Conservation (phyloP, 1,140 invertebrate genomes). For the Sitobion miscanthi region DNA sequence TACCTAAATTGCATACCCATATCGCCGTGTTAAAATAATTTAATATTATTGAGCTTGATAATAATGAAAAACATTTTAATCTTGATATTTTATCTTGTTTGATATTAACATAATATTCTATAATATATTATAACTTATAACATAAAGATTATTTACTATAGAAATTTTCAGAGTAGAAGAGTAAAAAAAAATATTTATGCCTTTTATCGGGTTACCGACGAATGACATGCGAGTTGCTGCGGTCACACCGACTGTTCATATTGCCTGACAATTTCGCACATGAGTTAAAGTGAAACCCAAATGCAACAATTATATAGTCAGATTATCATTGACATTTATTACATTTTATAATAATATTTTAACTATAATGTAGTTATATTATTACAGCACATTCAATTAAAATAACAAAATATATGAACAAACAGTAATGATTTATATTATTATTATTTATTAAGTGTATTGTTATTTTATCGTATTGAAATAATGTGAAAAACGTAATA, state of each 20-base stretch:
- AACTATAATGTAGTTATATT: neutral
- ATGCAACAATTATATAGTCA: neutral
- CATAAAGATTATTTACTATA: no score
- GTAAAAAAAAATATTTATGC: no score
- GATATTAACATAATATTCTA: no score
- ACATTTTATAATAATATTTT: neutral
- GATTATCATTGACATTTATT: neutral
- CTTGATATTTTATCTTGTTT: no score
- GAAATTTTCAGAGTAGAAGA: no score
- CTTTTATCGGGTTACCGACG: no score
- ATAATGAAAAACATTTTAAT: no score
- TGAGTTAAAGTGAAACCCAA: neutral
- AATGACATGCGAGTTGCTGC: no score
- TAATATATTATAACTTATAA: no score
- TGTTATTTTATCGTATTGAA: neutral
- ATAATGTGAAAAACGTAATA: neutral
- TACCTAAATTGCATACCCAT: neutral
- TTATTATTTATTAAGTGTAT: neutral
- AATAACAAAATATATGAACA: neutral
- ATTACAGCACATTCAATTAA: neutral
- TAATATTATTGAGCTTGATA: no score
- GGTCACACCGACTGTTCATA: no score
- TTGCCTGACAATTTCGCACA: neutral
- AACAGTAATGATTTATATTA: neutral
- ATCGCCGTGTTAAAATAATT: neutral